A percentile compares a stretch with the other conserved stretches of the same genome.
Conservation (phyloP, 1,140 invertebrate genomes). For the Conus betulinus region DNA sequence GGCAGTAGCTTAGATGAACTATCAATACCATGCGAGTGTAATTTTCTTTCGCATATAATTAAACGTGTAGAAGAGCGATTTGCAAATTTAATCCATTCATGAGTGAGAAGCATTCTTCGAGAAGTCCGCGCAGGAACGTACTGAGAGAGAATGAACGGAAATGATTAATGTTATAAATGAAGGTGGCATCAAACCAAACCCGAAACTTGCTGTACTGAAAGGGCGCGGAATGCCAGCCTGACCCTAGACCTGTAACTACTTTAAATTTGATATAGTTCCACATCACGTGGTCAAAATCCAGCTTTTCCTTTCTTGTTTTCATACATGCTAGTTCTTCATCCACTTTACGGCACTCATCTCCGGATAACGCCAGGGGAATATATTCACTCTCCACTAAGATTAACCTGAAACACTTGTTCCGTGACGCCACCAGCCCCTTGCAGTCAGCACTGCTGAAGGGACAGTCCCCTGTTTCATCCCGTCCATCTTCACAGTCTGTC, state of each 20-base stretch:
- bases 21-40: background rate
- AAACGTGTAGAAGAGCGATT: no score
- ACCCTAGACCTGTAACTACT: background rate
- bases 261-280: background rate
- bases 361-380: no score
- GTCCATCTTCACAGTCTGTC: background rate
- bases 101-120: no score
- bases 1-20: background rate
- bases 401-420: no score
- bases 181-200: background rate
- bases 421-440: background rate
- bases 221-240: background rate
- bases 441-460: slow-evolving; percentile 3
- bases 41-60: background rate
- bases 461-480: background rate
- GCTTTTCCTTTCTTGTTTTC: background rate
- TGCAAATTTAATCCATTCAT: background rate
- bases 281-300: background rate
- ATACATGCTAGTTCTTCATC: background rate
- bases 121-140: background rate
- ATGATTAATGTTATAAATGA: background rate
- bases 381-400: background rate
- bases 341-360: background rate
- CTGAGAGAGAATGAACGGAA: background rate
- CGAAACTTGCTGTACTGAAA: background rate